phyloP scores from a whole-genome alignment of 2,113 vertebrate species.

The Pomatostomus ruficeps region DNA sequence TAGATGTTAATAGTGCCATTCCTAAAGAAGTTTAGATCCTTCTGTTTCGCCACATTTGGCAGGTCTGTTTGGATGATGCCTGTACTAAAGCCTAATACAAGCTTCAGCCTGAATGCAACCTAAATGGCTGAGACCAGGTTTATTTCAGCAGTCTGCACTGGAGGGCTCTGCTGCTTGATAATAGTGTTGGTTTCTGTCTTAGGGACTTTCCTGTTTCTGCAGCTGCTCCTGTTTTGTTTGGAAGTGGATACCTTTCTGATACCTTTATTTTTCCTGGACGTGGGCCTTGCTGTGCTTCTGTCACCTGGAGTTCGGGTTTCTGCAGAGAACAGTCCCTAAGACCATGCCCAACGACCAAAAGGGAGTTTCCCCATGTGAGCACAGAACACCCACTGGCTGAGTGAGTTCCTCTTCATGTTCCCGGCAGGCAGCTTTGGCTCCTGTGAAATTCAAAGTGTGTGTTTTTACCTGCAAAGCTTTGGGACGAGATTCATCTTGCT shows the following conservation, averaged over 20 bases:
- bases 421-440: neutral
- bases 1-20: neutral
- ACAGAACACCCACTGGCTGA: neutral
- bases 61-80: neutral
- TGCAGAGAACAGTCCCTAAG: neutral
- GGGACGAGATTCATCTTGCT: neutral
- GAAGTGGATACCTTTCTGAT: neutral
- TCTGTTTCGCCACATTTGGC: neutral
- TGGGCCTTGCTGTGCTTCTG: neutral
- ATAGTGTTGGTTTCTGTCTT: neutral
- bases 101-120: neutral
- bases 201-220: neutral
- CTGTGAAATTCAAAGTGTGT: neutral
- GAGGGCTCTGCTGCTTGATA: neutral
- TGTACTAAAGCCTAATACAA: neutral
- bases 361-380: neutral
- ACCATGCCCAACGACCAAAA: neutral
- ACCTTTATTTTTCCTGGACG: fast-evolving
- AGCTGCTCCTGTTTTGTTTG: neutral
- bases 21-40: neutral
- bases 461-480: neutral
- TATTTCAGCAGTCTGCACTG: neutral
- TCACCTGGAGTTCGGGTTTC: neutral
- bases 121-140: neutral
- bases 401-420: neutral